Conservation (phyloP, 2,888 invertebrate species). For the Eueremaeus valkanovi region DNA sequence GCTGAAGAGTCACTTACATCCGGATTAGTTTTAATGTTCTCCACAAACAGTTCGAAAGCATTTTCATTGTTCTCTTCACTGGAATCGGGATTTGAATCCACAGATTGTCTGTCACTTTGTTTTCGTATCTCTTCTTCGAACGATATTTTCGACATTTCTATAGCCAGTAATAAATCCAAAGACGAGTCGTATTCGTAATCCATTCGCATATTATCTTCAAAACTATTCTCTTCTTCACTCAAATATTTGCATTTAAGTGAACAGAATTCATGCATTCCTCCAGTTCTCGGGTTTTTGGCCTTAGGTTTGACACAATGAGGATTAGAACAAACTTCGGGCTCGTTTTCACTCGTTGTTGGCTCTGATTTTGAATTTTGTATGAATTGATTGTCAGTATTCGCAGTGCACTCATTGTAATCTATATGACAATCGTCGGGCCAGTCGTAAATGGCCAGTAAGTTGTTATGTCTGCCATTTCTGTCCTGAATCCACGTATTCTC, state of each 20-base stretch:
- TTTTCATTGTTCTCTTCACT: background rate
- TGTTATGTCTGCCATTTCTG: conserved; percentile 57
- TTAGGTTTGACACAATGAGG: conserved; percentile 54
- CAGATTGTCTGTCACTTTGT: background rate
- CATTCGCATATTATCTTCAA: conserved; percentile 40
- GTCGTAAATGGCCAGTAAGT: conserved; percentile 58
- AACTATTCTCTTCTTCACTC: conserved; percentile 37
- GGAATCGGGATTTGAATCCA: background rate
- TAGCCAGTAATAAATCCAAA: conserved; percentile 63
- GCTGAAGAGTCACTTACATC: background rate
- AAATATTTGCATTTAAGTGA: conserved; percentile 56
- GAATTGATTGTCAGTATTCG: background rate
- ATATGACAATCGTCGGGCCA: conserved; percentile 63
- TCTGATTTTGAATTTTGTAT: background rate
- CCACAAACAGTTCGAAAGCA: background rate
- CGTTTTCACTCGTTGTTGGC: too few relatives aligned
- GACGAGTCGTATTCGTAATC: conserved; percentile 46
- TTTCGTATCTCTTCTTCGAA: conserved; percentile 47
- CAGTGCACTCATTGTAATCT: conserved; percentile 49
- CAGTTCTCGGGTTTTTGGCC: conserved; percentile 57
- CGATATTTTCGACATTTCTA: conserved; percentile 66
- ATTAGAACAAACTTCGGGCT: conserved; percentile 51
- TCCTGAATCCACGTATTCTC: conserved; percentile 59
- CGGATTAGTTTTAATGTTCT: conserved; percentile 8
- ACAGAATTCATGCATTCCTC: conserved; percentile 59